Evolutionary conservation across 2,888 invertebrate species (phyloP), one percentile per base, ranked within the genome.

Genomic region (Fragum sueziense): DNA sequence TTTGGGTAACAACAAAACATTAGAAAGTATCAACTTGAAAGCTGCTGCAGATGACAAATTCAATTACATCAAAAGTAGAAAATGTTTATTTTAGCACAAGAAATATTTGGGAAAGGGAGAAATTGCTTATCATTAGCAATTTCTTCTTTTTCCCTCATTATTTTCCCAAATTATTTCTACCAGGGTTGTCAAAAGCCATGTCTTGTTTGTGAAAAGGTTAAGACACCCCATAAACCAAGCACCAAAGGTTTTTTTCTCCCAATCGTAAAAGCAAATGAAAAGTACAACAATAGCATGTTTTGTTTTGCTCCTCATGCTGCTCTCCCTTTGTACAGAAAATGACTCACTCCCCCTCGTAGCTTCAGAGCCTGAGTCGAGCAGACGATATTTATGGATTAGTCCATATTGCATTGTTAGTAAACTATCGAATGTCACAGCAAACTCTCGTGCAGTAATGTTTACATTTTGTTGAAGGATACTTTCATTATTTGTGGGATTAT

Each of bases 311-410:
- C 22, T 25, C 65, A 65, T 65, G 65, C 65, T 65, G 65, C 65
- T 27, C 65, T 65, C 65, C 65, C 65, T 65, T 65, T 65, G 33
- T 22, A 25, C 25, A 27, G 14, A 41, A 41, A 57, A 41, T 65
- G 65, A 65, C 65, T 65, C 65, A 65, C 34, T 65, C 65, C 37
- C 4, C 37, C 4, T 37, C 0, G n/a, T 33, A 34, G 37, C 65
- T 57, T 22, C 22, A 34, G 65, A 34, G n/a, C 22, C 65, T 65
- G 65, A 65, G n/a, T n/a, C n/a, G 65, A 34, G 65, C 65, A 65
- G 65, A 37, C 65, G 65, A 65, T 65, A 29, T 65, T 61, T 65
- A 41, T 65, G 65, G 65, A 65, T 65, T 41, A 34, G 65, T 65
- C 65, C 65, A 65, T 65, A 41, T 65, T 27, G 41, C 57, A 57